phyloP scores from a whole-genome alignment of 2,113 vertebrate genomes.

The Hyaena hyaena region DNA sequence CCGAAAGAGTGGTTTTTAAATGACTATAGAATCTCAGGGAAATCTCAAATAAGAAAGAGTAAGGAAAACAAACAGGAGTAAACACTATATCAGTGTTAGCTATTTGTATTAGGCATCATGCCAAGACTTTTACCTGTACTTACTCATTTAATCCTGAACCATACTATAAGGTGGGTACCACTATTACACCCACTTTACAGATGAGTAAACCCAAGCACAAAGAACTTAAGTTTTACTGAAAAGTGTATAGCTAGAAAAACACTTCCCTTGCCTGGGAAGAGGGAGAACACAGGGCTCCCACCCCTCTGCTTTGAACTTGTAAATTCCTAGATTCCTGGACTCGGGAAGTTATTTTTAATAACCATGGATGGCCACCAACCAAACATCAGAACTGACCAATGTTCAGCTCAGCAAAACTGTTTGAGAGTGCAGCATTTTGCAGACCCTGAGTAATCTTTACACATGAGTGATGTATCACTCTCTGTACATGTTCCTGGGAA shows the following conservation, averaged over 20 bases:
- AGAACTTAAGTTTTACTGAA: neutral
- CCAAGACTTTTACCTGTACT: neutral
- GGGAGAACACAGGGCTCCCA: neutral
- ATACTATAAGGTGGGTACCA: neutral
- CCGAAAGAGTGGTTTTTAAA: neutral
- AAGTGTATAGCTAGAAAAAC: neutral
- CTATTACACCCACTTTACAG: neutral
- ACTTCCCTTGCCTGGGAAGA: neutral
- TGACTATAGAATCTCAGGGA: neutral
- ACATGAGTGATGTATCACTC: neutral
- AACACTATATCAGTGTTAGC: neutral
- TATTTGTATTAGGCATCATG: neutral
- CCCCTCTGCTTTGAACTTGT: neutral
- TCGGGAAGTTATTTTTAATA: neutral
- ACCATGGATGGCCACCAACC: neutral
- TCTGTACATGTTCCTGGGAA: neutral
- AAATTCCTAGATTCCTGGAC: neutral
- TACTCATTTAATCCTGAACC: neutral
- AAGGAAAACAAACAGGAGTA: constrained; percentile 27
- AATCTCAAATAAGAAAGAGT: constrained; percentile 22
- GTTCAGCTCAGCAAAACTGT: constrained; percentile 19
- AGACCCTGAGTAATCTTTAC: neutral
- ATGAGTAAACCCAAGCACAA: constrained; percentile 10
- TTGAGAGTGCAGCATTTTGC: neutral
- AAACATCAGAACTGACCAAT: constrained; percentile 2